Evolutionary conservation across 2,888 invertebrate genomes (phyloP).

Genomic region (Frankliniella intonsa): DNA sequence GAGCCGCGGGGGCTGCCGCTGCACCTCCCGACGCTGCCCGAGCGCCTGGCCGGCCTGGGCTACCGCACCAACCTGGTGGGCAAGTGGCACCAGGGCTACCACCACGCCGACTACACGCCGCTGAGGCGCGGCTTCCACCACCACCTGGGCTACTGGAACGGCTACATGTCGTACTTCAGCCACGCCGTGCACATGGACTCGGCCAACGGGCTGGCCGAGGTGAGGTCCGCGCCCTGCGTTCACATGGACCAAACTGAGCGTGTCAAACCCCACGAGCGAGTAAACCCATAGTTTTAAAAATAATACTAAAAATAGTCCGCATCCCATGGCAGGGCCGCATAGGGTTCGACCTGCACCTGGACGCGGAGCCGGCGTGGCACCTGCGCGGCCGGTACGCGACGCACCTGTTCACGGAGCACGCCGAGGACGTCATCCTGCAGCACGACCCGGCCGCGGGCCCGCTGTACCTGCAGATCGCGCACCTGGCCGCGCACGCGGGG

Average conservation of each 20-base stretch:
- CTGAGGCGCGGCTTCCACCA: slow-evolving; percentile 71
- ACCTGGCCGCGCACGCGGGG: slow-evolving; percentile 73
- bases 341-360: slow-evolving; percentile 46
- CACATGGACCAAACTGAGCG: too few relatives aligned
- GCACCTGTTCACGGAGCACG: slow-evolving; percentile 47
- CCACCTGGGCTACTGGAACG: slow-evolving; percentile 73
- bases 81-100: slow-evolving; percentile 86
- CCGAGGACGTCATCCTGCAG: slow-evolving; percentile 46
- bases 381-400: slow-evolving; percentile 47
- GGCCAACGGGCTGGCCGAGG: background rate
- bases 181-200: slow-evolving; percentile 44
- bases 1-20: slow-evolving; percentile 50
- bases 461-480: slow-evolving; percentile 72
- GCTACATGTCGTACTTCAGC: slow-evolving; percentile 68
- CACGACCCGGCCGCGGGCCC: slow-evolving; percentile 50
- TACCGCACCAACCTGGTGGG: slow-evolving; percentile 79
- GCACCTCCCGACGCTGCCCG: slow-evolving; percentile 34
- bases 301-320: too few relatives aligned
- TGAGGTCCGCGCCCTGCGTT: background rate
- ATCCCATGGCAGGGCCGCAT: slow-evolving; percentile 21
- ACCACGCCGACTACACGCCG: slow-evolving; percentile 63
- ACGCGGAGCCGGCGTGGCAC: slow-evolving; percentile 41
- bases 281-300: too few relatives aligned
- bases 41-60: slow-evolving; percentile 59
- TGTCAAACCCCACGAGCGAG: background rate